phyloP scores from a whole-genome alignment of 2,888 invertebrate genomes.

The Trileptium ribeirensis region DNA sequence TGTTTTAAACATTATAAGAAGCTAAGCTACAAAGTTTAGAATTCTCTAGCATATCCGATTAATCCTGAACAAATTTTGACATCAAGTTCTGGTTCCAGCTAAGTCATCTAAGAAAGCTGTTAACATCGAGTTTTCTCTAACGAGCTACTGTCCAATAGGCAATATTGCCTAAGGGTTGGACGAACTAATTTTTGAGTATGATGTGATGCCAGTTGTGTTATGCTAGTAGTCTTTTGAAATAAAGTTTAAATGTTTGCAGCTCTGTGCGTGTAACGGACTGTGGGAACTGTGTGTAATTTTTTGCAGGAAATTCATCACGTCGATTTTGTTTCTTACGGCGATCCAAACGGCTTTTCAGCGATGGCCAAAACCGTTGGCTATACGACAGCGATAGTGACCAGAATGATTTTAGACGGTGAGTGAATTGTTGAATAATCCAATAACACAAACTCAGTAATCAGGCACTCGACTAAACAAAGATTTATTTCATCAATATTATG shows the following conservation, averaged over 20 bases:
- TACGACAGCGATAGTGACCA: constrained; percentile 88
- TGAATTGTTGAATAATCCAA: not conserved
- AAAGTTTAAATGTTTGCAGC: not conserved
- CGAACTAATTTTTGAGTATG: no score
- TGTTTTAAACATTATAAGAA: no score
- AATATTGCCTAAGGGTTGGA: no score
- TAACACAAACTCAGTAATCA: not conserved
- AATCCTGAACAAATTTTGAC: no score
- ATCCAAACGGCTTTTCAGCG: constrained; percentile 70
- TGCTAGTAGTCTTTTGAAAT: no score
- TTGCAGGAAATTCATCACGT: constrained; percentile 66
- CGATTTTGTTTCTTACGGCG: constrained; percentile 77
- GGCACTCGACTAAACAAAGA: not conserved
- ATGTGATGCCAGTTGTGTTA: no score
- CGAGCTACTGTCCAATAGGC: no score
- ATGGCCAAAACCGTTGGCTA: constrained; percentile 90
- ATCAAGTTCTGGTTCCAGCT: no score
- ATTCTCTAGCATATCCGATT: no score
- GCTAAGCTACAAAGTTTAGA: no score
- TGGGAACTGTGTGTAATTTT: not conserved
- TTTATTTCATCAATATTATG: not conserved
- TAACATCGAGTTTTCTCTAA: no score
- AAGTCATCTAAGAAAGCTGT: no score
- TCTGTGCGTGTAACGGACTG: not conserved
- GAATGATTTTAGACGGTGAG: constrained; percentile 91